Evolutionary conservation across 2,888 invertebrate species (phyloP).

Genomic region (Drosophila villosipedis): DNA sequence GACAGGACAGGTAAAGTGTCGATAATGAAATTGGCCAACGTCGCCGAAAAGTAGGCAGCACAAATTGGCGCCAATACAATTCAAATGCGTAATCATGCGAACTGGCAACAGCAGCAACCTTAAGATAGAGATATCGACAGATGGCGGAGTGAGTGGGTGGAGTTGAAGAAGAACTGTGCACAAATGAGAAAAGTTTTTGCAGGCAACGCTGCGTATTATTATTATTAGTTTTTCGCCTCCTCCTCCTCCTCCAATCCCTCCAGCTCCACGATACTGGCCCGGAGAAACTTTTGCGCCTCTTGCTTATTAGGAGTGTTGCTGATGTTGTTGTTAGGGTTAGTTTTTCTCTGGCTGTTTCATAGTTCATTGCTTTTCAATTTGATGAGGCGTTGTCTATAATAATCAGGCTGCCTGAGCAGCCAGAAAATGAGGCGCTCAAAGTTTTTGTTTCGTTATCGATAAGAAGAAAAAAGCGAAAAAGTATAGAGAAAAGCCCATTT

Average conservation of each 20-base stretch:
- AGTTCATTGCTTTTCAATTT: conserved; percentile 85
- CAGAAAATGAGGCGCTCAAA: conserved; percentile 66
- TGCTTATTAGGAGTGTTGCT: conserved; percentile 44
- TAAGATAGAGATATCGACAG: conserved; percentile 22
- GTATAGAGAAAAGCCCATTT: conserved; percentile 4
- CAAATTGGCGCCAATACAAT: conserved; percentile 65
- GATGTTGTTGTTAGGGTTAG: conserved; percentile 40
- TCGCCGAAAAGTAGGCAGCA: conserved; percentile 17
- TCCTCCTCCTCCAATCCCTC: background rate
- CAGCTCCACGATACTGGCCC: conserved; percentile 3
- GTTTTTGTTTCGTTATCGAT: conserved; percentile 45
- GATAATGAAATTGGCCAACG: conserved; percentile 56
- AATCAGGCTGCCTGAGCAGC: conserved; percentile 68
- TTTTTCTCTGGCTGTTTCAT: conserved; percentile 70
- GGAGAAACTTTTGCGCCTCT: conserved; percentile 59
- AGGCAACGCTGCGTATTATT: conserved; percentile 70
- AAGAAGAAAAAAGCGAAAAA: conserved; percentile 25
- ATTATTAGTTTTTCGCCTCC: conserved; percentile 74
- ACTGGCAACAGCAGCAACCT: conserved; percentile 34
- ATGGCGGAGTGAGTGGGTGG: background rate
- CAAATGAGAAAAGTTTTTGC: conserved; percentile 80
- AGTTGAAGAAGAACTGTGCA: conserved; percentile 40
- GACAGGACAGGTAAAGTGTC: conserved; percentile 41
- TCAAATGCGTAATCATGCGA: conserved; percentile 77
- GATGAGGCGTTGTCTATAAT: conserved; percentile 84